Conservation (phyloP, 2,888 invertebrate species). For the Philopedon plagiatum region DNA sequence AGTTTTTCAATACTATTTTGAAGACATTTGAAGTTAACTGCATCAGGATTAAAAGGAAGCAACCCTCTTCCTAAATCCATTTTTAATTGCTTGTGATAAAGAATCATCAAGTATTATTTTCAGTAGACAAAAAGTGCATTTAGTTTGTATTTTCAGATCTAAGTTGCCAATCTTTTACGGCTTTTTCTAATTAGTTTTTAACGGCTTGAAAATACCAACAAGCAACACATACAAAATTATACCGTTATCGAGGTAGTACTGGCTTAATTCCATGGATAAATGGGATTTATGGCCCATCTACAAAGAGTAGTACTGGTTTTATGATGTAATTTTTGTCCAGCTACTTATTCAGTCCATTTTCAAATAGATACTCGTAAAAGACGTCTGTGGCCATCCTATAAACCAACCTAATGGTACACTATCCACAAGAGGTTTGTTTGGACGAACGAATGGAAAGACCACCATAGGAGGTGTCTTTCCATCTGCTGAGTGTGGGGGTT, state of each 20-base stretch:
- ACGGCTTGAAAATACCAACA: conserved; percentile 55
- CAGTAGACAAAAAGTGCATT: conserved; percentile 56
- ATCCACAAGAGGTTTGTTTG: conserved; percentile 43
- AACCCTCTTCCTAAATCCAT: conserved; percentile 43
- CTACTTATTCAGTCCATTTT: conserved; percentile 53
- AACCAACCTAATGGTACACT: conserved; percentile 47
- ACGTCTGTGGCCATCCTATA: conserved; percentile 53
- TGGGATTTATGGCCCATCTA: conserved; percentile 49
- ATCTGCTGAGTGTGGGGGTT: conserved; percentile 44
- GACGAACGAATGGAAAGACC: conserved; percentile 44
- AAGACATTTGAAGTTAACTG: conserved; percentile 40
- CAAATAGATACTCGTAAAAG: conserved; percentile 54
- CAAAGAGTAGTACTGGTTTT: conserved; percentile 48
- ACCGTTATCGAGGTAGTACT: conserved; percentile 28
- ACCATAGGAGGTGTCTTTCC: conserved; percentile 26
- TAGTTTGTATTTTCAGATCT: conserved; percentile 50
- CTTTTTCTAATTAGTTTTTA: conserved; percentile 55
- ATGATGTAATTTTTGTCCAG: conserved; percentile 41
- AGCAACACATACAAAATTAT: conserved; percentile 43
- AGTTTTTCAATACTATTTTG: conserved; percentile 30
- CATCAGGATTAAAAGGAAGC: conserved; percentile 35
- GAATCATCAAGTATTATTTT: conserved; percentile 28
- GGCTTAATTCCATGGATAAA: conserved; percentile 40
- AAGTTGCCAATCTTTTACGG: conserved; percentile 47
- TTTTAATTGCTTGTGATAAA: conserved; percentile 30